Base-by-base conservation (phyloP, 2,113 vertebrate genomes). In the Pithys albifrons region DNA sequence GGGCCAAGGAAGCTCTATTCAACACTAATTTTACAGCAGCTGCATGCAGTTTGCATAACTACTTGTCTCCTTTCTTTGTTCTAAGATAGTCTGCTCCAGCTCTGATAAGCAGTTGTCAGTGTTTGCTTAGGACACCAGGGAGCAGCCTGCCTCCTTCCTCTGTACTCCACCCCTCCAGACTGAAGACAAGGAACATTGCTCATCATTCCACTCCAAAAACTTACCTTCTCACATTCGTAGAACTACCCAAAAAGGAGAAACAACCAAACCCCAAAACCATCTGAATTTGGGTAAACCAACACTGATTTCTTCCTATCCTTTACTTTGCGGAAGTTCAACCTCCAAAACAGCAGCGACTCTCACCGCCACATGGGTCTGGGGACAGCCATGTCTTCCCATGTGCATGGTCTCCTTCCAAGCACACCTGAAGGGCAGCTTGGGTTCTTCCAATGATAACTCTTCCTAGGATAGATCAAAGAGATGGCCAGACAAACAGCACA, bases 301-400 rank as follows among this genome's bases (percentile, higher is more conserved):
- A 19, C 54, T 8, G 18, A 7, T 46, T 49, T 28, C 45, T 85
- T 43, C 15, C 62, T 6, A 14, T 31, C 13, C 27, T 43, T 37
- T 80, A 35, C 58, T 48, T 43, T 43, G 25, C 18, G 78, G 31
- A 61, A 77, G 14, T 55, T 51, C 23, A 73, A 17, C 45, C 28
- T 43, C 73, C 4, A 82, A 20, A 33, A 52, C 6, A 3, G 9
- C 20, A 80, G 51, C 3, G 1, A 10, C 10, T 61, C 8, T 25
- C 43, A 27, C 0, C 2, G 18, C 6, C 3, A 0, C 0, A 0
- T 1, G 14, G 66, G 16, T 7, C 0, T 0, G 0, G 57, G 18
- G 29, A 15, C 2, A 7, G 23, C 23, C 31, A 10, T 0, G 0
- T 58, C 22, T 43, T 39, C 15, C 57, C 4, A 1, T 6, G 14